Conservation (phyloP, 2,888 invertebrate species). For the Hyposoter didymator region DNA sequence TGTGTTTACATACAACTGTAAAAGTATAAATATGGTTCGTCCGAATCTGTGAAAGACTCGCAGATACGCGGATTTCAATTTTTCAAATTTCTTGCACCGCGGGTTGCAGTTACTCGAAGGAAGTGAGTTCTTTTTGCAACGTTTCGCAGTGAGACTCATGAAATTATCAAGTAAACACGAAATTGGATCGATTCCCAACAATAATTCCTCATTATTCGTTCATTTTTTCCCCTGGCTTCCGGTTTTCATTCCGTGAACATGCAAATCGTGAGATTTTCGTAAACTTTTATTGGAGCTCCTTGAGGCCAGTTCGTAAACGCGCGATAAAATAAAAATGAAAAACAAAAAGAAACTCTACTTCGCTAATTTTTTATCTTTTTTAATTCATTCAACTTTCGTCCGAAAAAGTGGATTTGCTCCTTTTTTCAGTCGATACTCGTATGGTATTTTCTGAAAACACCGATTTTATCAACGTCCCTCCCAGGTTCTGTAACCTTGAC, state of each 20-base stretch:
- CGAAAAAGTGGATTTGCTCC: neutral
- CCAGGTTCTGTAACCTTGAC: slow-evolving; percentile 11
- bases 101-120: neutral
- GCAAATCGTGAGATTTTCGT: neutral
- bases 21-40: neutral
- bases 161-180: neutral
- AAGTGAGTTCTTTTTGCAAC: neutral
- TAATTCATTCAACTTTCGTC: neutral
- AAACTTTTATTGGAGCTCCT: neutral
- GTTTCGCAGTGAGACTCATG: neutral
- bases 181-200: neutral
- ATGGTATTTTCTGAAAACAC: slow-evolving; percentile 1
- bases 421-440: neutral
- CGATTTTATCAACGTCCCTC: neutral
- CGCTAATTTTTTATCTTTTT: neutral
- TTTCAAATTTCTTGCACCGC: neutral
- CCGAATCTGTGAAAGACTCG: neutral
- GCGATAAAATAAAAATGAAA: neutral
- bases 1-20: slow-evolving; percentile 3
- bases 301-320: neutral
- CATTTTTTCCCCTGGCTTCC: neutral
- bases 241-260: neutral
- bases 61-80: neutral
- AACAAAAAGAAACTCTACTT: neutral
- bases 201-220: neutral